Evolutionary conservation across 2,888 invertebrate genomes (phyloP).

Genomic region (Geophilus truncorum): DNA sequence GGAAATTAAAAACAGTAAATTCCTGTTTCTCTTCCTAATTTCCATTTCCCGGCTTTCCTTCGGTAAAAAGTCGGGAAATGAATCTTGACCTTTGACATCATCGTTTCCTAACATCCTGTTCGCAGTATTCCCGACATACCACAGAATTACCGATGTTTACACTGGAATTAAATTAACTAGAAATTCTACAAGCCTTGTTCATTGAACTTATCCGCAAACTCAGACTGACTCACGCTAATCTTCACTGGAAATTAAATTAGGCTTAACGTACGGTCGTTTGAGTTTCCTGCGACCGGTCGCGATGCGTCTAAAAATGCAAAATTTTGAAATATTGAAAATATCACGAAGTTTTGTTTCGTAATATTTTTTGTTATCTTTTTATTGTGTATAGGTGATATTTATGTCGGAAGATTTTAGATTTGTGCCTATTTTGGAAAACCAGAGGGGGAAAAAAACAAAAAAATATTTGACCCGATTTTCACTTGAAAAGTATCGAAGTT

Average conservation of each 20-base stretch:
- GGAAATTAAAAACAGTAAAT: not conserved
- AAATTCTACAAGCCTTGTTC: not conserved
- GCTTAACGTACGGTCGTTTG: not conserved
- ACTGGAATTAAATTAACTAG: not conserved
- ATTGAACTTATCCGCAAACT: not conserved
- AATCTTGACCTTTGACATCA: not conserved
- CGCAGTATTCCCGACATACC: not conserved
- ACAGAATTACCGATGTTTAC: not conserved
- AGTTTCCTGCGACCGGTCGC: not conserved
- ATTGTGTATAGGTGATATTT: too few species aligned
- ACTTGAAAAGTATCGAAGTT: not conserved
- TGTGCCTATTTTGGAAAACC: not conserved
- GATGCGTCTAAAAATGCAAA: not conserved
- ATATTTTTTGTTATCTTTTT: too few species aligned
- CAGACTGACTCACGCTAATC: not conserved
- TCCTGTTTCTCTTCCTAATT: constrained; percentile 4
- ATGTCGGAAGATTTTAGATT: too few species aligned
- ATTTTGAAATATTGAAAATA: too few species aligned
- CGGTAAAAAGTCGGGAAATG: not conserved
- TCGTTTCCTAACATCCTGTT: not conserved
- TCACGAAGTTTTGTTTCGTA: not conserved
- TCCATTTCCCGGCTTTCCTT: not conserved
- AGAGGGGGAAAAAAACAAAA: not conserved
- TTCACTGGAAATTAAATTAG: not conserved
- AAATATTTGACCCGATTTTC: not conserved